Base-by-base conservation (phyloP, 2,797 vertebrate species). In the Coilia nasus region DNA sequence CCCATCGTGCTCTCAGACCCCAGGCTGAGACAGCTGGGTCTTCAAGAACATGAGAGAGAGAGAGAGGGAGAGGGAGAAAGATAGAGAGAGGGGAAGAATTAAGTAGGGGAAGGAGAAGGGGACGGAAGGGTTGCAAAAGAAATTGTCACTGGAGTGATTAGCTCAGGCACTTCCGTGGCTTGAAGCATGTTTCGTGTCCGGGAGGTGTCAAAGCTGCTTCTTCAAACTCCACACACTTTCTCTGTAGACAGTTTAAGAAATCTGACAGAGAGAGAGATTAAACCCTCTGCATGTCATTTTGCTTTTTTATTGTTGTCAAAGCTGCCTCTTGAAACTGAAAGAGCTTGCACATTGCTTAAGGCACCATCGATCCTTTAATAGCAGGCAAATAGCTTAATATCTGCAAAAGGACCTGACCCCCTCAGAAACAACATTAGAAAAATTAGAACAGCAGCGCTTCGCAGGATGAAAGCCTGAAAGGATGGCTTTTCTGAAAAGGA, bases 11-110 rank as follows among this genome's bases (percentile, higher is more conserved):
- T 25, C 88, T 87, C n/a, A 21, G 47, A 92, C 92, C 92, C 88
- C 81, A 60, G 90, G 91, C 90, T 82, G 87, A 86, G 89, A 89
- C 91, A 93, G 91, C 91, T 92, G 91, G 89, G 80, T 88, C 84
- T 91, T 93, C 84, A 87, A 85, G 83, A 62, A 23, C 71, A 59
- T n/a, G 14, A 87, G 57, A 86, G 41, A 84, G 81, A 60, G 28
- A 64, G 19, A 46, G 60, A 41, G 67, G 41, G 71, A 10, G 23
- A 15, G 21, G 11, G 35, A n/a, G 41, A 85, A 81, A 81, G 5
- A 28, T 4, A 28, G 15, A 1, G 31, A 3, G 50, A 9, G 50
- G 50, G 12, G 12, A 6, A 9, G 12, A 9, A 9, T 54, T 54
- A 75, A 41, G 35, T 7, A 71, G 25, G 35, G 19, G 41, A 44